Evolutionary conservation across 2,888 invertebrate species (phyloP), one percentile per base, ranked within the genome.

Genomic region (Alitta virens): DNA sequence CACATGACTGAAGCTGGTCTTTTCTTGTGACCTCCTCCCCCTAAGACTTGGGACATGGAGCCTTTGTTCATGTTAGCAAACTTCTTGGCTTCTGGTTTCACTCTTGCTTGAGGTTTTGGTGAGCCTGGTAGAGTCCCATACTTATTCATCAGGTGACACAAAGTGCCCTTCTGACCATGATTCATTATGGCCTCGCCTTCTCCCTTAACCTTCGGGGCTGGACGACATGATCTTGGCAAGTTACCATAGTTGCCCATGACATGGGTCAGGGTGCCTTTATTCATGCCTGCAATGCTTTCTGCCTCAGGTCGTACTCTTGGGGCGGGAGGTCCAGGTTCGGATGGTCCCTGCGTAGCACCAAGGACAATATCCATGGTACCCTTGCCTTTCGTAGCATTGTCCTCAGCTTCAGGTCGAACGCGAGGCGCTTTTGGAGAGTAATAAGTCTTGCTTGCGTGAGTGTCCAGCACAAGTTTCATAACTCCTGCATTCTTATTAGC

Each of bases 281-380:
- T 62, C 40, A 60, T 61, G 16, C 21, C 46, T 42, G 60, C 60
- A 25, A 23, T 57, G 33, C 60, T 65, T 38, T 62, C 42, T 2
- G 65, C 68, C 46, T 68, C 68, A 9, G 61, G 63, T 24, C 50
- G 54, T 3, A 68, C 66, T 46, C 65, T 55, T 14, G 56, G 50
- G 1, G 51, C 64, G 2, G 59, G 56, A 7, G 23, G n/a, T 23
- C 24, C 42, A 9, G 42, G 18, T 21, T 56, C 49, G 14, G 25
- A 2, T 0, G 40, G 49, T 40, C 50, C 56, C 2, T 21, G 2
- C 2, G n/a, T 25, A 1, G 40, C 12, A 21, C 57, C 56, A 25
- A 66, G 18, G 38, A 61, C 55, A 26, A 49, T 24, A 12, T 18
- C 27, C 66, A 66, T 64, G 38, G 63, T 55, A 7, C 65, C 65